Evolutionary conservation across 2,797 vertebrate genomes (phyloP), one percentile per base, ranked within the genome.

Genomic region (Hippopotamyrus pictus): DNA sequence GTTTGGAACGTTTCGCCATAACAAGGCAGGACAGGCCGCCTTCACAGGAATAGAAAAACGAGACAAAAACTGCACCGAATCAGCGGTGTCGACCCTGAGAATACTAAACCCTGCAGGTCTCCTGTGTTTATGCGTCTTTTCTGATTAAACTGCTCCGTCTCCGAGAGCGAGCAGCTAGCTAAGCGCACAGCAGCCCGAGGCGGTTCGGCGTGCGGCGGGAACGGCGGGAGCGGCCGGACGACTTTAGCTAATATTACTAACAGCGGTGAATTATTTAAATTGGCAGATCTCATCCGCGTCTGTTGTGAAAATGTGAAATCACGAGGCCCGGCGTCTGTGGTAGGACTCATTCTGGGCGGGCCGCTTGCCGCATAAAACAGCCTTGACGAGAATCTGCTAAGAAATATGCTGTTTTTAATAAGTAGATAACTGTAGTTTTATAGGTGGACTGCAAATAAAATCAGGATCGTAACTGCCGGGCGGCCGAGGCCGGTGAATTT

Each of bases 141-240:
- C 12, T 76, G 87, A 88, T 88, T 79, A 79, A 88, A 88, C 51
- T 44, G 65, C 48, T 54, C 14, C 11, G 14, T 88, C 65, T 79
- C 73, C 29, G 12, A 51, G 69, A 88, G 48, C 22, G 3, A 51
- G 88, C 25, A 33, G 88, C 51, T 62, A 50, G 59, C 19, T 12
- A 12, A 50, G 29, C 0, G 17, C 41, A n/a, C 29, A 54, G 17
- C 25, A 5, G 33, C 37, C 53, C 14, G 44, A 22, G 3, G 46
- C 57, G 4, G 33, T 22, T 37, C 19, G 11, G n/a, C 33, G 69
- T 14, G 62, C 62, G 0, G 25, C 22, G 17, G 69, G 48, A n/a
- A 46, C 12, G 2, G 11, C 41, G 17, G 69, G 48, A n/a, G 62
- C 12, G 2, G 11, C 41, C 22, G 0, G 22, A 48, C 50, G 87